Evolutionary conservation across 1,140 invertebrate genomes (phyloP).

Genomic region (Andricus grossulariae): DNA sequence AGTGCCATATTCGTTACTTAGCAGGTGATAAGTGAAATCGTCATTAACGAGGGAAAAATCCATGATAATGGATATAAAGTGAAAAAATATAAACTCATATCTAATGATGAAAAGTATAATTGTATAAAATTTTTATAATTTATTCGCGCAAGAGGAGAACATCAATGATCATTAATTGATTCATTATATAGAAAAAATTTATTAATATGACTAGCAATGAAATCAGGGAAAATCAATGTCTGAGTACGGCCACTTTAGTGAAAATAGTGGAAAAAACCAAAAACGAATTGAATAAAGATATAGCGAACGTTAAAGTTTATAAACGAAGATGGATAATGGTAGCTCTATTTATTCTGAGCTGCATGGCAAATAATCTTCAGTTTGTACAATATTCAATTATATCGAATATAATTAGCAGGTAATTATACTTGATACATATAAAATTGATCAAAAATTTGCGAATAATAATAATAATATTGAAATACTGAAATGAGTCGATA

Average conservation of each 20-base stretch:
- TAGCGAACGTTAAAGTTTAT: constrained; percentile 59
- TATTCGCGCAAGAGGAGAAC: no score
- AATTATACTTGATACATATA: constrained; percentile 23
- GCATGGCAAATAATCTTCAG: constrained; percentile 75
- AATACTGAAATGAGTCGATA: no score
- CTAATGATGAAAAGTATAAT: no score
- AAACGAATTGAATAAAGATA: background rate
- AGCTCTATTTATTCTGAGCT: constrained; percentile 77
- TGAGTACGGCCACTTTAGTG: background rate
- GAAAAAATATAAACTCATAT: no score
- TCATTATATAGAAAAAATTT: background rate
- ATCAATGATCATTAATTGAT: background rate
- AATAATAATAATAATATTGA: no score
- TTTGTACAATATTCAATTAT: constrained; percentile 79
- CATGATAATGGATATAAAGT: no score
- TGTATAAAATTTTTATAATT: no score
- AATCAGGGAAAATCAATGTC: background rate
- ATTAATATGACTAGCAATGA: constrained; percentile 8
- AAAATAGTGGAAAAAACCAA: background rate
- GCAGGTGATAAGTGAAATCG: no score
- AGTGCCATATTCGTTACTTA: no score
- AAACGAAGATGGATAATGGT: constrained; percentile 80
- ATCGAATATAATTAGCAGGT: constrained; percentile 74
- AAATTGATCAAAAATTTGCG: no score
- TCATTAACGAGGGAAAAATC: no score